Evolutionary conservation across 2,113 vertebrate species (phyloP), one percentile per base, ranked within the genome.

Genomic region (Panurus biarmicus): DNA sequence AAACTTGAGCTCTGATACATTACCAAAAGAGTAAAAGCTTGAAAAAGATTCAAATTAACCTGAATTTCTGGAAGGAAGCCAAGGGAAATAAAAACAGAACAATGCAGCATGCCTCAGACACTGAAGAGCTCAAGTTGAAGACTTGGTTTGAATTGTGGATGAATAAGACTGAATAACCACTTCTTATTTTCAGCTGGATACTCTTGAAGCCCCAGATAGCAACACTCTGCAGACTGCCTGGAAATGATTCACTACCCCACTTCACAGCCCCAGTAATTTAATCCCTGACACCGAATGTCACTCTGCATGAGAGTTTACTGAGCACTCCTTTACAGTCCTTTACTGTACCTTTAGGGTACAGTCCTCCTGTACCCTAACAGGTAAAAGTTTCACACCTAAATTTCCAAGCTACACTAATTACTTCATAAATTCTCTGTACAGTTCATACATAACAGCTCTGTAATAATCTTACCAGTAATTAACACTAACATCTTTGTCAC

Each of bases 151-250:
- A 91, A 65, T 9, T 61, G 40, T 50, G 50, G 48, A 82, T 82
- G 50, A 87, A 2, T 60, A 85, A 87, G 57, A 84, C 14, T 48
- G 54, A 94, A 93, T 72, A 93, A 79, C 31, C 53, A 53, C 45
- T 85, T 78, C 24, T 86, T 89, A 88, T 80, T 80, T 85, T 87
- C 85, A 95, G 85, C 75, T 85, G 75, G 80, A 56, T 18, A 72
- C 45, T 61, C 85, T 75, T 82, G 70, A 93, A 91, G 72, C 24
- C 53, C n/a, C 65, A 89, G 64, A 88, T 2, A 92, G 65, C 76
- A 96, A 84, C 73, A 95, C 58, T 89, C 77, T 82, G 73, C 71
- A 79, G 58, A 89, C 50, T 76, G 62, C 45, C 71, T 94, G 66
- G 73, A 95, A 95, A 57, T 79, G 38, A 94, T 82, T 89, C 91